A percentile compares a stretch with the other conserved stretches of the same genome.
phyloP scores from a whole-genome alignment of 2,113 vertebrate species.

The Colinus virginianus region DNA sequence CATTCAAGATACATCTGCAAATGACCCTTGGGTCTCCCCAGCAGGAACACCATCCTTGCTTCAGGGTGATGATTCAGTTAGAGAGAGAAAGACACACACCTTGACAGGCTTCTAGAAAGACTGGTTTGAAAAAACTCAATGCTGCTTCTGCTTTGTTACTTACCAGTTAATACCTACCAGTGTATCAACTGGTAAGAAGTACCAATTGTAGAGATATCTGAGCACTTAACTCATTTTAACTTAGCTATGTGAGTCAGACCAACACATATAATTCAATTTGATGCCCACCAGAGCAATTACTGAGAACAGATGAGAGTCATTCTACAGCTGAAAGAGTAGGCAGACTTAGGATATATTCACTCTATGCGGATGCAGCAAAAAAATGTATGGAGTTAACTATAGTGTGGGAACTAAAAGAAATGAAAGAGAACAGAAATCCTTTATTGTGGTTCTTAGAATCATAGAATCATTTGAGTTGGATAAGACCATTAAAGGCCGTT shows the following conservation, averaged over 20 bases:
- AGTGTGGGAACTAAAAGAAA: background rate
- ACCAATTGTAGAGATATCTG: background rate
- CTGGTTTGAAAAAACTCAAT: background rate
- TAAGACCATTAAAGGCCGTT: no score
- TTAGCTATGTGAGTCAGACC: background rate
- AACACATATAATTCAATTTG: background rate
- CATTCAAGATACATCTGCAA: background rate
- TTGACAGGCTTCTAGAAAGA: background rate
- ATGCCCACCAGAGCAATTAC: background rate
- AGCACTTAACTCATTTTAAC: background rate
- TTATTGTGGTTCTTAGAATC: no score
- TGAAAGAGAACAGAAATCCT: background rate
- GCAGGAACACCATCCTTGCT: background rate
- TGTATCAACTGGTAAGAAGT: background rate
- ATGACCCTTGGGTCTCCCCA: fast-evolving
- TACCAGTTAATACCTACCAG: no score
- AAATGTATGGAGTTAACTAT: background rate
- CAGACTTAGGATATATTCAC: background rate
- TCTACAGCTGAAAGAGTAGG: background rate
- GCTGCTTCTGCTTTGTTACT: background rate
- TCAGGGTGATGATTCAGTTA: background rate
- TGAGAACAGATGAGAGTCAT: background rate
- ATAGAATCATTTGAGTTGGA: no score
- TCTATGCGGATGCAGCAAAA: background rate
- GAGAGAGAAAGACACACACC: background rate